Evolutionary conservation across 2,113 vertebrate species (phyloP), one percentile per base, ranked within the genome.

Genomic region (Gymnogyps californianus): DNA sequence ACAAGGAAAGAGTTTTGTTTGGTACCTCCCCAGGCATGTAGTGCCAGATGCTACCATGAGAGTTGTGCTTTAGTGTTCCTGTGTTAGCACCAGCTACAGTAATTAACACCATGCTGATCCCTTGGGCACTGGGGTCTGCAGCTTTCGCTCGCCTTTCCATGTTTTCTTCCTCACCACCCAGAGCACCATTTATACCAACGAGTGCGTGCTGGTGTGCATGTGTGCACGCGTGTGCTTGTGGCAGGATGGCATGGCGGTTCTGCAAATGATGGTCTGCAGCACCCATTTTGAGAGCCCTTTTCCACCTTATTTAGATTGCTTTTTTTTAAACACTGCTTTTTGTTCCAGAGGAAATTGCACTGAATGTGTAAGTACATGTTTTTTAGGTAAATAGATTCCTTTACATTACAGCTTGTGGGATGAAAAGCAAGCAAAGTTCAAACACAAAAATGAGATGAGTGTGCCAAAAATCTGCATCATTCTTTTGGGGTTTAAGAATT

Each of bases 371-470:
- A 98, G 95, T 95, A 97, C 92, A 93, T 87, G 94, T 89, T 92
- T 96, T 93, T 96, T 96, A 96, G 94, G 85, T 91, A 97, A 94
- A 97, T 32, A 84, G 65, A 96, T 96, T 97, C 90, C 95, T 97
- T 98, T 96, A 95, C 96, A 93, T 97, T 96, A 96, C 84, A 96
- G 94, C 83, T 94, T 97, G 97, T 92, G 97, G 97, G 95, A 93
- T 69, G 78, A 65, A 74, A 95, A 94, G 61, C 76, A 93, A 96
- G 90, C 21, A 74, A 79, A 83, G 25, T 62, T 86, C 40, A 75
- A 92, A 74, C 22, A 31, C 40, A 78, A 74, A 84, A 84, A 76
- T 62, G 36, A 91, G 77, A 70, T 70, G 15, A 83, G 32, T 47
- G 44, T 92, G 83, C 17, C 49, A 28, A 76, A 76, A 81, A 59